Conservation (phyloP, 2,797 vertebrate species). For the Potorous gilbertii region DNA sequence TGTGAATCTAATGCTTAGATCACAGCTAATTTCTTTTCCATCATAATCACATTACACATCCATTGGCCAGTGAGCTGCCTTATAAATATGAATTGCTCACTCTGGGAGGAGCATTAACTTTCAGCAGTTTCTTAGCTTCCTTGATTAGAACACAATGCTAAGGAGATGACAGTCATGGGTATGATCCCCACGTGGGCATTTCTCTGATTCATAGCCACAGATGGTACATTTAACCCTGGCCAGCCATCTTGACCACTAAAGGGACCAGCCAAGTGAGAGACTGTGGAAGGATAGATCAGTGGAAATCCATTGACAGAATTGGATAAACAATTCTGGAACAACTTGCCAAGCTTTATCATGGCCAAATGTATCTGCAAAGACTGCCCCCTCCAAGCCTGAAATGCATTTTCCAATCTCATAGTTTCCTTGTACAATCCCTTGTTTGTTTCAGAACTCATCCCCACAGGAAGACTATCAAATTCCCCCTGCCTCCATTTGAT, state of each 20-base stretch:
- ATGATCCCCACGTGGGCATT: constrained; percentile 16
- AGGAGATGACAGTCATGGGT: not conserved
- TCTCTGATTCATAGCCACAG: not conserved
- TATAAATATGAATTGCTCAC: constrained; percentile 27
- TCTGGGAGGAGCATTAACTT: not conserved
- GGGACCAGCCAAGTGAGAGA: not conserved
- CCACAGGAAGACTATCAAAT: not conserved
- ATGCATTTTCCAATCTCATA: not conserved
- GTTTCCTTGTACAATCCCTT: not conserved
- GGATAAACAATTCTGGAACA: not conserved
- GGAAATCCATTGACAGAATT: not conserved
- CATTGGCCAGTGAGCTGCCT: constrained; percentile 44
- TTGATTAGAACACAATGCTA: constrained; percentile 16
- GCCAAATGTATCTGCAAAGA: not conserved
- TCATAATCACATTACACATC: not conserved
- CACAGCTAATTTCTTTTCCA: not conserved
- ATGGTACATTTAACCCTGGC: not conserved
- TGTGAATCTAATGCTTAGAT: not conserved
- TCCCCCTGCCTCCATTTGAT: not conserved
- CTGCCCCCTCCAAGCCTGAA: not conserved
- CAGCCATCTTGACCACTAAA: not conserved
- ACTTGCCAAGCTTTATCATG: not conserved
- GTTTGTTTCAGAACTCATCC: not conserved
- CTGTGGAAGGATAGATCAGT: too few relatives aligned
- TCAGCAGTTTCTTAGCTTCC: not conserved